Base-by-base conservation (phyloP, 2,888 invertebrate genomes). In the Campoplex nolae region DNA sequence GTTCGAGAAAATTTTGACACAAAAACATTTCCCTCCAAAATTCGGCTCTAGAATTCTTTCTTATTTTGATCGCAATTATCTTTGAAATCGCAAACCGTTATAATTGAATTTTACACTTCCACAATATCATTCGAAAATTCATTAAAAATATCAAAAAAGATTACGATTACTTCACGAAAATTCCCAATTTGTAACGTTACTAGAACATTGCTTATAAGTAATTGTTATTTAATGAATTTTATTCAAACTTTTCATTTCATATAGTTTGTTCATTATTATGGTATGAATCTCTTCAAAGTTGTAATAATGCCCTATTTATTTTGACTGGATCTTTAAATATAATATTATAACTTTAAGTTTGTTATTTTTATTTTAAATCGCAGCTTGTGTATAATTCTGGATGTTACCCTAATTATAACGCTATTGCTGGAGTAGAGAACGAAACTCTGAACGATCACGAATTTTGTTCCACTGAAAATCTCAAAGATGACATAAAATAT, bases 401-500 rank as follows among this genome's bases (percentile, higher is more conserved):
- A 28, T 84, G 86, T 35, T 28, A 38, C 8, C n/a, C 51, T 13
- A 78, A 58, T 38, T 28, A 13, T 8, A 65, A 42, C 9, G 16
- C 6, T 13, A 8, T 16, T 3, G 1, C 58, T 35, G 74, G 28
- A 38, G n/a, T 38, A 11, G 48, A 65, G 32, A 54, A 79, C 48
- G 38, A 28, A 71, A 45, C 13, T 51, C 38, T 18, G 2, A 13
- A 38, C 18, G 54, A 38, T 62, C 70, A 65, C 16, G 58, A 45
- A 23, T 81, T 58, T 18, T 87, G 87, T 32, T 54, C 78, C 9
- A 23, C 71, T 16, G 81, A 84, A 38, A 23, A 82, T 70, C 18
- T 87, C 65, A 51, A 35, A 18, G 70, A 78, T 16, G 81, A 82
- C 6, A 23, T 87, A 4, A 54, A 82, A 6, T 84, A 75, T 18